Conservation (phyloP, 2,888 invertebrate genomes). For the Napeogenes inachia region DNA sequence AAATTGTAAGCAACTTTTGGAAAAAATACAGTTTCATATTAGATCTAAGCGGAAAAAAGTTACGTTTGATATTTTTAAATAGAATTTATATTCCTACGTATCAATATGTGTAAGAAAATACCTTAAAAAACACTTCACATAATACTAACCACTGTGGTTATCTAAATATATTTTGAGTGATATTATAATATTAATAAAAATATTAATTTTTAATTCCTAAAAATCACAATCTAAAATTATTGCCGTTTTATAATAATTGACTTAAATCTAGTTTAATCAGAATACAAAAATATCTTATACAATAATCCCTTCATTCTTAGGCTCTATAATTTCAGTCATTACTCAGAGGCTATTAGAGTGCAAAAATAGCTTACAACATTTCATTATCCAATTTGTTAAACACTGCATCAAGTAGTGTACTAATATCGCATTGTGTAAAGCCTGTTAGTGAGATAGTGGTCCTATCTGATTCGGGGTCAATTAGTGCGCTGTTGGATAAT, state of each 20-base stretch:
- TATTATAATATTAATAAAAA: constrained; percentile 3
- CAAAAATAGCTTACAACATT: not conserved
- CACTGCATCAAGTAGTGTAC: too few species aligned
- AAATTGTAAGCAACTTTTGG: too few species aligned
- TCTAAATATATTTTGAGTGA: not conserved
- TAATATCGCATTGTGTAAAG: too few species aligned
- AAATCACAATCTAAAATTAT: constrained; percentile 61
- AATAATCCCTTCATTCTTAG: constrained; percentile 39
- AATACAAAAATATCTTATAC: constrained; percentile 44
- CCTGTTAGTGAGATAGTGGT: too few species aligned
- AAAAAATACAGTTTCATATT: too few species aligned
- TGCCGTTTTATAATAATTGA: constrained; percentile 56
- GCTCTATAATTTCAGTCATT: constrained; percentile 46
- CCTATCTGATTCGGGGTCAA: too few species aligned
- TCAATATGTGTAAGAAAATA: not conserved
- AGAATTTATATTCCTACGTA: too few species aligned
- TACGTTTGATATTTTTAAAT: too few species aligned
- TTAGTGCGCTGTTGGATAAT: too few species aligned
- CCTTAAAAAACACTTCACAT: constrained; percentile 5
- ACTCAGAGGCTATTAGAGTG: not conserved
- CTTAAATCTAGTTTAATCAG: constrained; percentile 45
- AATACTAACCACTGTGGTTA: too few species aligned
- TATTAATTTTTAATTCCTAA: constrained; percentile 30
- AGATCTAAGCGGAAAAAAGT: too few species aligned
- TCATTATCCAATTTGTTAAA: too few species aligned